Base-by-base conservation (phyloP, 1,140 invertebrate genomes). In the Papilio polytes region DNA sequence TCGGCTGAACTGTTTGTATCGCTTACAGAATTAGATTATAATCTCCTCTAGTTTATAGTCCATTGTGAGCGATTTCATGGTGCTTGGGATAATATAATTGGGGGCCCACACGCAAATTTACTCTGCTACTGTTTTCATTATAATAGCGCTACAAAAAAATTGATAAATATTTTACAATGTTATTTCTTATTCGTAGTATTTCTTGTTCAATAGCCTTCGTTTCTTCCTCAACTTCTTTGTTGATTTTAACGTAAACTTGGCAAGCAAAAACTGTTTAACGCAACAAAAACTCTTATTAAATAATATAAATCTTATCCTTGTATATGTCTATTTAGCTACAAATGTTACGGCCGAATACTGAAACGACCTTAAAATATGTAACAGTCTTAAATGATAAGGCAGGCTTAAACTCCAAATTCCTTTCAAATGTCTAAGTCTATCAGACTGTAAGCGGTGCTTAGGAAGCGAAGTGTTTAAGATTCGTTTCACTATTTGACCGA, bases 31-130 rank as follows among this genome's bases (percentile, higher is more conserved):
- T 22, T 78, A 80, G 66, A 80, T 70, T 79, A 82, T 80, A 78
- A 83, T 83, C 51, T 77, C 82, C 74, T 80, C 74, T 83, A 84
- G 22, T 86, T 88, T 85, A 85, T 86, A 59, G 80, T 74, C 80
- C 77, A 86, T 85, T 86, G 86, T 86, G 51, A 82, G 46, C 70
- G 79, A 74, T 82, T 81, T 80, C 63, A 81, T 74, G 74, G 74
- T 76, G 44, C 44, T 76, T 51, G 18, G n/a, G 63, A 70, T 76
- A 80, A 76, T 84, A 41, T 41, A 36, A 80, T 83, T 80, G 31
- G 12, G 26, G 73, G 48, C 78, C 80, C 73, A 48, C 41, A 44
- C 20, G 44, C 22, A 76, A 76, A 26, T 51, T 76, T 20, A 22
- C 6, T 46, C 41, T 1, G 46, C 74, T 76, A 15, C 44, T 51